Evolutionary conservation across 2,888 invertebrate species (phyloP).

Genomic region (Cryptocheilus praepositus): DNA sequence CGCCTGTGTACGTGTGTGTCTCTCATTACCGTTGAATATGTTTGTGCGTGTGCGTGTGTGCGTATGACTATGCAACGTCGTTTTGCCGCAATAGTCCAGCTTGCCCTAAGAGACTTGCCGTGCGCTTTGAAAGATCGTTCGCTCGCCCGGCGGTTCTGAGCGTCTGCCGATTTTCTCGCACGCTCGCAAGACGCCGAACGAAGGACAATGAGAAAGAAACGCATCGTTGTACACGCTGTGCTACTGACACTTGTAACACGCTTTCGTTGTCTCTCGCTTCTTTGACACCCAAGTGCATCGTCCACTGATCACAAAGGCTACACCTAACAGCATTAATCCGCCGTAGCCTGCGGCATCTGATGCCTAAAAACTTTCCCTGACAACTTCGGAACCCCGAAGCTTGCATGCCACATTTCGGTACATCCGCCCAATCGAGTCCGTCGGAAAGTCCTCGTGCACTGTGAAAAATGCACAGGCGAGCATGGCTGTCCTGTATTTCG

Average conservation of each 20-base stretch:
- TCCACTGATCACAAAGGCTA: background rate
- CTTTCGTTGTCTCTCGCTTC: conserved; percentile 9
- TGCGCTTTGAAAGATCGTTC: too few relatives aligned
- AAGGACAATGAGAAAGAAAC: too few relatives aligned
- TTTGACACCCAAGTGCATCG: background rate
- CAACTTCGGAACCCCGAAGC: background rate
- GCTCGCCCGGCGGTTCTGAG: too few relatives aligned
- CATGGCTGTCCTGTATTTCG: background rate
- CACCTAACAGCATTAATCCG: conserved; percentile 13
- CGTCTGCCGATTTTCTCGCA: too few relatives aligned
- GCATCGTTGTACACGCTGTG: too few relatives aligned
- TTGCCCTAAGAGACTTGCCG: conserved; percentile 23
- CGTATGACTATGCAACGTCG: conserved; percentile 10
- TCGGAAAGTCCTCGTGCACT: background rate
- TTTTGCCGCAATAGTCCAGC: conserved; percentile 3
- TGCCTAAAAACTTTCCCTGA: background rate
- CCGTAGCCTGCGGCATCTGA: background rate
- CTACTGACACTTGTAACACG: background rate
- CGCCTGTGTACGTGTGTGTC: conserved; percentile 61
- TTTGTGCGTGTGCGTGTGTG: conserved; percentile 9
- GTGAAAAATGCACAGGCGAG: conserved; percentile 4
- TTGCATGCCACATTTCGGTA: conserved; percentile 1
- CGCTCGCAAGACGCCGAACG: too few relatives aligned
- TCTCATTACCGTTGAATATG: background rate
- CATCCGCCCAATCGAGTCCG: background rate